These are phyloP conservation scores for Lathronympha strigana DNA, from an alignment of 2,888 invertebrate genomes.

Conservation along the genomic window DNA sequence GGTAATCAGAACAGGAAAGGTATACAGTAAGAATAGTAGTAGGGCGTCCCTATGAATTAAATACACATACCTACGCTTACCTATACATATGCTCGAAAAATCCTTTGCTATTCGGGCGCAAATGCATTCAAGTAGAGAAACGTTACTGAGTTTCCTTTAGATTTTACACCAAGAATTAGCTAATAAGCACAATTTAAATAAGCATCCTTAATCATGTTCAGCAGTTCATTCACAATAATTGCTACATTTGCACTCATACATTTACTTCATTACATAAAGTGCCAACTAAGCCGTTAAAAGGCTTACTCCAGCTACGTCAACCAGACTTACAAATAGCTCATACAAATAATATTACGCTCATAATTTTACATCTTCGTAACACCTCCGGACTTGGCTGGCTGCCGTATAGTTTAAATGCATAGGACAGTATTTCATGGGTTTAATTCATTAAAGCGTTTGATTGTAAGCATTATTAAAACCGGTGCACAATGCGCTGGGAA, in stretches of 20 bases:
- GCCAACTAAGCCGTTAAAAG: background rate
- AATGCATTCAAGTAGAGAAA: constrained; percentile 51
- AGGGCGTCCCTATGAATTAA: too few species aligned
- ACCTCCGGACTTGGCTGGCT: constrained; percentile 32
- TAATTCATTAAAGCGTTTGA: constrained; percentile 14
- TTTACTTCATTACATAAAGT: background rate
- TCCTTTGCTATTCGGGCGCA: too few species aligned
- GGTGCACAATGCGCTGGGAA: too few species aligned
- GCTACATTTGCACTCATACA: background rate
- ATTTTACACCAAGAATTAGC: background rate
- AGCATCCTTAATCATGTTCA: background rate
- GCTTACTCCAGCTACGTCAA: constrained; percentile 1
- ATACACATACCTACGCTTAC: too few species aligned
- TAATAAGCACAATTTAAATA: background rate
- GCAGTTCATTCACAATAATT: too few species aligned
- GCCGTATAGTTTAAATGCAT: constrained; percentile 23
- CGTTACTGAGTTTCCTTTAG: too few species aligned
- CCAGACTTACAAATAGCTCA: background rate
- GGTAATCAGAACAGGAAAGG: too few species aligned
- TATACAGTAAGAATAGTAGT: too few species aligned
- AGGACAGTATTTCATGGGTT: constrained; percentile 25
- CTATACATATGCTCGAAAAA: too few species aligned
- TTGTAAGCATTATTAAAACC: background rate
- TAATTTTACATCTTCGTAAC: constrained; percentile 25
- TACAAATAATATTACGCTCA: constrained; percentile 18